Evolutionary conservation across 2,888 invertebrate genomes (phyloP).

Genomic region (Catocala nupta): DNA sequence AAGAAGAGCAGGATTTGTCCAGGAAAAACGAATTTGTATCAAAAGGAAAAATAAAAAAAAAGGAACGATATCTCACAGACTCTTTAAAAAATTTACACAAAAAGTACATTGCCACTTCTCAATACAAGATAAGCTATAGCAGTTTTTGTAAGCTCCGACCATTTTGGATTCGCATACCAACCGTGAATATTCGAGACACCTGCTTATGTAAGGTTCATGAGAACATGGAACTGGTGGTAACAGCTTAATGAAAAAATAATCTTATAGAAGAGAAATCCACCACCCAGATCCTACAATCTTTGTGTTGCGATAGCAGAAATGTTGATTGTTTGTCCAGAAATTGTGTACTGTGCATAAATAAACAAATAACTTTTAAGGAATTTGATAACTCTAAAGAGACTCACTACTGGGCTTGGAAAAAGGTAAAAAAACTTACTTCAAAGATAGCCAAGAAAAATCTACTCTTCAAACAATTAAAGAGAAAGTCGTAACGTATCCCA

Average conservation of each 20-base stretch:
- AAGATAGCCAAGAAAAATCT: constrained; percentile 12
- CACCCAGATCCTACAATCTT: constrained; percentile 12
- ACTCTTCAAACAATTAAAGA: constrained; percentile 6
- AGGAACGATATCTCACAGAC: constrained; percentile 21
- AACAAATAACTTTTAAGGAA: constrained; percentile 4
- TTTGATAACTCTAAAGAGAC: constrained; percentile 10
- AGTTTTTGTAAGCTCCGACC: constrained; percentile 21
- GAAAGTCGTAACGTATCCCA: constrained; percentile 10
- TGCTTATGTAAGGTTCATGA: constrained; percentile 26
- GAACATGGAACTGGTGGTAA: constrained; percentile 19
- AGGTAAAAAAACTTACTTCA: constrained; percentile 2
- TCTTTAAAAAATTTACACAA: constrained; percentile 17
- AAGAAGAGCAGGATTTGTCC: too few species aligned
- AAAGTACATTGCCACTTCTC: constrained; percentile 14
- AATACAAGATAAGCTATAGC: constrained; percentile 19
- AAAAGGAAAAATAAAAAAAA: constrained; percentile 21
- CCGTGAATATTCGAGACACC: constrained; percentile 21
- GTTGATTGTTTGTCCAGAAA: constrained; percentile 16
- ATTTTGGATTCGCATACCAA: constrained; percentile 26
- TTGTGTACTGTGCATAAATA: constrained; percentile 9
- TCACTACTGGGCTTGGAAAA: constrained; percentile 6
- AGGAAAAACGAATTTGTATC: too few species aligned
- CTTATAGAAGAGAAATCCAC: constrained; percentile 23
- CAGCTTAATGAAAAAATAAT: constrained; percentile 13
- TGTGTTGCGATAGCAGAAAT: constrained; percentile 18